Percentiles rank a stretch among this genome's conserved stretches.
phyloP scores from a whole-genome alignment of 2,888 invertebrate species.

The Furcula furcula region DNA sequence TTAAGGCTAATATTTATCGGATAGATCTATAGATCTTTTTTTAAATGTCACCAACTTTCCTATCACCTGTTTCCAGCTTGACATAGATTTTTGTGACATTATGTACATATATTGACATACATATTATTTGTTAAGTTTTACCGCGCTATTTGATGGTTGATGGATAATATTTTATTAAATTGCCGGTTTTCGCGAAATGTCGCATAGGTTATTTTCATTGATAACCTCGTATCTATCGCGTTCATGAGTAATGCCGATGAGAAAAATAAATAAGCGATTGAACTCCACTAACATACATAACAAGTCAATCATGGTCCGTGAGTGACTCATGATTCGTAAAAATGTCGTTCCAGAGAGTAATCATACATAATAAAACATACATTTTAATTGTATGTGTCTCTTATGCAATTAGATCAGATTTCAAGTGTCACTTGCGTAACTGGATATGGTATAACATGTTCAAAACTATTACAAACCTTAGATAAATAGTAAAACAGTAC shows the following conservation, averaged over 20 bases:
- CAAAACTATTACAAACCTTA: conserved; percentile 15
- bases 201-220: conserved; percentile 50
- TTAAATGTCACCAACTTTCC: too few relatives aligned
- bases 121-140: too few relatives aligned
- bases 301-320: conserved; percentile 48
- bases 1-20: too few relatives aligned
- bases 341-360: conserved; percentile 61
- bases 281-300: conserved; percentile 36
- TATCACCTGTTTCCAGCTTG: too few relatives aligned
- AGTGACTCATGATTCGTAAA: conserved; percentile 61
- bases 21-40: too few relatives aligned
- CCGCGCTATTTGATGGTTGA: background rate
- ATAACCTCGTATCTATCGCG: conserved; percentile 47
- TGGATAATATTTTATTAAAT: background rate
- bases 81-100: too few relatives aligned
- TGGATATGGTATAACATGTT: conserved; percentile 30
- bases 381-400: conserved; percentile 19
- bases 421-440: conserved; percentile 41
- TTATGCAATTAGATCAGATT: conserved; percentile 45
- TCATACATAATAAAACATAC: conserved; percentile 23
- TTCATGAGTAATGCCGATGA: conserved; percentile 65
- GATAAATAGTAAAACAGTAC: conserved; percentile 24
- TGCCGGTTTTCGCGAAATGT: conserved; percentile 4
- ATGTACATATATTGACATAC: too few relatives aligned
- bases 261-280: conserved; percentile 57